Evolutionary conservation across 2,888 invertebrate genomes (phyloP).

Genomic region (Ischnus inquisitorius): DNA sequence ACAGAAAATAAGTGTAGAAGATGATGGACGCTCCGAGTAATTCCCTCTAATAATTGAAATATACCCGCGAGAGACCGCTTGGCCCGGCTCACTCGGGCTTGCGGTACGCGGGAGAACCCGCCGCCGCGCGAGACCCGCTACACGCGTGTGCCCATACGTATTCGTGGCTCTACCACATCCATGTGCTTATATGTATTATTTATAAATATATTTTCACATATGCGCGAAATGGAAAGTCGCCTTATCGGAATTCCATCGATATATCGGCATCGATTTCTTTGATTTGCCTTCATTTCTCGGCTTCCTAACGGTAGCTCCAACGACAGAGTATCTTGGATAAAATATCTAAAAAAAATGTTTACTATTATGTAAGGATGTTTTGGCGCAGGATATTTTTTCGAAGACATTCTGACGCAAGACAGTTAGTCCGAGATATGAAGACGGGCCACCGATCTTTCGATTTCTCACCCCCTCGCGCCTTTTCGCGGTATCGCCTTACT

Average conservation of each 20-base stretch:
- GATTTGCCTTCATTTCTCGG: not conserved
- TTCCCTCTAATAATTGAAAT: slow-evolving; percentile 86
- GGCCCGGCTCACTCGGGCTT: slow-evolving; percentile 68
- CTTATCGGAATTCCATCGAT: slow-evolving; percentile 60
- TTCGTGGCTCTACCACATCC: not conserved
- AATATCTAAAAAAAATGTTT: too few relatives aligned
- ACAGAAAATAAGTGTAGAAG: slow-evolving; percentile 85
- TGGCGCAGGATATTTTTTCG: too few relatives aligned
- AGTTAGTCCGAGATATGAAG: too few relatives aligned
- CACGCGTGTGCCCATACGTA: slow-evolving; percentile 14
- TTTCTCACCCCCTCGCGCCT: not conserved
- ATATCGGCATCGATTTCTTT: not conserved
- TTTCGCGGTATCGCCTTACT: not conserved
- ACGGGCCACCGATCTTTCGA: too few relatives aligned
- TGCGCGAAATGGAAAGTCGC: slow-evolving; percentile 40
- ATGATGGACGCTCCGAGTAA: slow-evolving; percentile 85
- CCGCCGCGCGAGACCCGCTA: slow-evolving; percentile 36
- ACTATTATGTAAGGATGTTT: too few relatives aligned
- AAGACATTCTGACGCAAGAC: too few relatives aligned
- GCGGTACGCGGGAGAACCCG: slow-evolving; percentile 58
- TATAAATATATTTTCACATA: slow-evolving; percentile 8
- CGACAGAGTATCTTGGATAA: too few relatives aligned
- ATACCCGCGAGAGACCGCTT: slow-evolving; percentile 81
- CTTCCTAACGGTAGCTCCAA: too few relatives aligned
- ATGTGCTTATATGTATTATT: too few relatives aligned